A percentile compares a stretch with the other conserved stretches of the same genome.
Conservation (phyloP, 2,113 vertebrate genomes). For the Poeciliopsis turrubarensis region DNA sequence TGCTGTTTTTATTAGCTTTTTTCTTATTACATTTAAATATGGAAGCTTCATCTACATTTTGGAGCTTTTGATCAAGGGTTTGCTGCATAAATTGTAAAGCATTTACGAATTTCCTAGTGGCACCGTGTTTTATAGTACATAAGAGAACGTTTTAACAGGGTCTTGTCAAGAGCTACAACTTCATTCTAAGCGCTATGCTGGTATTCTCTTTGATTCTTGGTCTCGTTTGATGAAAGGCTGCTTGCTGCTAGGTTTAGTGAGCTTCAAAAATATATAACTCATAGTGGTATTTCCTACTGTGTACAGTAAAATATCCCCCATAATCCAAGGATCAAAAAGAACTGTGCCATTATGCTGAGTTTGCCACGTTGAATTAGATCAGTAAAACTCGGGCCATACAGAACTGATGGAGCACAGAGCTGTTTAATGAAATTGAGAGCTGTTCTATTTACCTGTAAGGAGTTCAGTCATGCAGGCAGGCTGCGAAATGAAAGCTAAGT, state of each 20-base stretch:
- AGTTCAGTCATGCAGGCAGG: slow-evolving; percentile 34
- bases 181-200: neutral
- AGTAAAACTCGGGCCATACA: slow-evolving; percentile 47
- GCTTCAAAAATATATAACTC: slow-evolving; percentile 21
- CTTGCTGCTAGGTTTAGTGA: neutral
- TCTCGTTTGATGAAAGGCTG: slow-evolving; percentile 20
- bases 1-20: neutral
- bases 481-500: slow-evolving; percentile 58
- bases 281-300: slow-evolving; percentile 31
- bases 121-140: neutral
- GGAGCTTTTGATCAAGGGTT: neutral
- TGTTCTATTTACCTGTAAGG: slow-evolving; percentile 58
- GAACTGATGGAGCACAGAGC: slow-evolving; percentile 33
- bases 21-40: neutral
- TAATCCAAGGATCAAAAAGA: slow-evolving; percentile 34
- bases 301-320: slow-evolving; percentile 31
- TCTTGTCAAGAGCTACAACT: slow-evolving; percentile 1
- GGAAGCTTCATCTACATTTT: neutral
- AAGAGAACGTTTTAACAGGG: slow-evolving; percentile 1
- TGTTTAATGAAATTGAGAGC: slow-evolving; percentile 57
- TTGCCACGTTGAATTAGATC: slow-evolving; percentile 30
- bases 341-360: slow-evolving; percentile 44
- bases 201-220: slow-evolving; percentile 21
- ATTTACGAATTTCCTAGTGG: neutral
- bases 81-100: neutral